Base-by-base conservation (phyloP, 2,113 vertebrate genomes). In the Gavialis gangeticus region DNA sequence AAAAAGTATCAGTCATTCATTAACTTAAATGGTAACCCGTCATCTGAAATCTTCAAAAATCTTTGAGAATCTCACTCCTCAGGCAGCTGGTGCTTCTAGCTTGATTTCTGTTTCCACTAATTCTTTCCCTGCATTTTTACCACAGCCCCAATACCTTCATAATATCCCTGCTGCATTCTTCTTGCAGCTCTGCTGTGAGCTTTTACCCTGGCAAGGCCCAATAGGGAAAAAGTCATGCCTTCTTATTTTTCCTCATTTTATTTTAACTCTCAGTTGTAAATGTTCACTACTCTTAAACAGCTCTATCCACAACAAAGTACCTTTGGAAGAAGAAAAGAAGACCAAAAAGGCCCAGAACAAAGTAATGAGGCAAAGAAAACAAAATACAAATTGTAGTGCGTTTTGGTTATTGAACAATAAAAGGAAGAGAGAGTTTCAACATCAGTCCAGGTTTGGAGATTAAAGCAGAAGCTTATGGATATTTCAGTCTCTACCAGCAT, bases 341-440 rank as follows among this genome's bases (percentile, higher is more conserved):
- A 15, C 24, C 30, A 30, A 86, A 69, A 9, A 71, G 5, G 30
- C 22, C 10, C 67, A 37, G 28, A 78, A 56, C 19, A 5, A 57
- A 60, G 18, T 25, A 25, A 12, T 4, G 59, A 17, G 12, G 14
- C 5, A 79, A 81, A 81, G 1, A 62, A 75, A 84, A 90, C n/a
- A 54, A 76, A 93, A 73, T 56, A 75, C 84, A 92, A 91, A 25
- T 34, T 69, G 27, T 66, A n/a, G 46, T 7, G 46, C 9, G 46
- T 46, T 46, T 46, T 89, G 93, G 79, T 87, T 88, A 84, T 77
- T 97, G 96, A 86, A 87, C 89, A 96, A 96, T 75, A 67, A 84
- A 46, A 66, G 11, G 46, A 46, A 46, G 46, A 46, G 46, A 37
- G 12, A 69, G 18, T 79, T 46, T 67, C 73, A 85, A 67, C 73